Conservation (phyloP, 2,113 vertebrate genomes). For the Megatriorchis doriae region DNA sequence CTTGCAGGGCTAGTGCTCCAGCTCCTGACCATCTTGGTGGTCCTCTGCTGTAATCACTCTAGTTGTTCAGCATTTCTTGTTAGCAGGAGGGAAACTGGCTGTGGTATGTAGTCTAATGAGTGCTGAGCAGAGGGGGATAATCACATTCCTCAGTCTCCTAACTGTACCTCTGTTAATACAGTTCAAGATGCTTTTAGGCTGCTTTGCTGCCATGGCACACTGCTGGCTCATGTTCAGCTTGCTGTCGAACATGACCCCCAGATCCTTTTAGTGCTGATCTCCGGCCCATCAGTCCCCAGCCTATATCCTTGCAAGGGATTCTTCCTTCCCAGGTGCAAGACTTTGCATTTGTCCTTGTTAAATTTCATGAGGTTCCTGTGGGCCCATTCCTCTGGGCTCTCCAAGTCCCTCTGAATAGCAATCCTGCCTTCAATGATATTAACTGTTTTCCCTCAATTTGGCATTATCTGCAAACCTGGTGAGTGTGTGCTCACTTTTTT, state of each 20-base stretch:
- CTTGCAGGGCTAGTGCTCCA: background rate
- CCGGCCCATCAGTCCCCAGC: background rate
- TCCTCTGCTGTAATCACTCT: background rate
- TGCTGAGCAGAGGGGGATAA: background rate
- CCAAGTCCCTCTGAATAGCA: background rate
- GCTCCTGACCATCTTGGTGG: background rate
- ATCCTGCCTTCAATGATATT: background rate
- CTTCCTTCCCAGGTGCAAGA: background rate
- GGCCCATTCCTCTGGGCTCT: background rate
- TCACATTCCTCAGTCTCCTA: background rate
- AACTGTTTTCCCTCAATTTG: background rate
- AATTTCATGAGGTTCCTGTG: background rate
- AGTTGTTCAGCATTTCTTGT: background rate
- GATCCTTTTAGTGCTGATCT: background rate
- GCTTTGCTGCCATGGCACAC: background rate
- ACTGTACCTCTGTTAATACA: background rate
- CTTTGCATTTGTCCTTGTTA: background rate
- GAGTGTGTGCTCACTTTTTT: background rate
- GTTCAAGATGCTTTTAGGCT: background rate
- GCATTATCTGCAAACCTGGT: background rate
- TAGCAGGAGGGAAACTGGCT: background rate
- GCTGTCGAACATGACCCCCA: background rate
- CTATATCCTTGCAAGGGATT: background rate
- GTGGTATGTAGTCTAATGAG: background rate
- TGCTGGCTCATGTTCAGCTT: background rate